These are phyloP conservation scores for Bombycilla garrulus DNA, from an alignment of 2,113 vertebrate species.

Conservation along the genomic window DNA sequence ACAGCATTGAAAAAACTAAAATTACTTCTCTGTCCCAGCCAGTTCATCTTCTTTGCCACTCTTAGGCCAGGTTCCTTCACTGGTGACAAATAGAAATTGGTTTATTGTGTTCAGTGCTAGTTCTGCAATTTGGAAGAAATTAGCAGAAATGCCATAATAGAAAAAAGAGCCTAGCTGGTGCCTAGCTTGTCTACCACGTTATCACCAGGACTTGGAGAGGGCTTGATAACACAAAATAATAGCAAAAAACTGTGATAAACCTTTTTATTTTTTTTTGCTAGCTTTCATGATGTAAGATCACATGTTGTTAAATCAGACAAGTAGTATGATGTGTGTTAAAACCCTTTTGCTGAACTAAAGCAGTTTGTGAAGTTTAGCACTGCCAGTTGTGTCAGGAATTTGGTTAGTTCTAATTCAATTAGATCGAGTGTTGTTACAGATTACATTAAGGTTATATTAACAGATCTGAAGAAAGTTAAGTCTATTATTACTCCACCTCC, in stretches of 20 bases:
- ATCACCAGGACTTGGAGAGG: background rate
- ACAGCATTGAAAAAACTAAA: background rate
- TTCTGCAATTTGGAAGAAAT: background rate
- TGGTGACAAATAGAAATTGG: background rate
- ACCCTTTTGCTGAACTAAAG: background rate
- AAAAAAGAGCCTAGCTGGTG: background rate
- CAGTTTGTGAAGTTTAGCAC: background rate
- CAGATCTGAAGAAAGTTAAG: background rate
- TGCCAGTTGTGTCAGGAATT: background rate
- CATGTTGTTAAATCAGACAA: background rate
- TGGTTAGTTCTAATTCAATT: background rate
- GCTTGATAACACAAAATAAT: background rate
- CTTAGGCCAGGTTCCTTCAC: background rate
- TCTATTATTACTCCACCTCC: background rate
- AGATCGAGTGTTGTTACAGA: background rate
- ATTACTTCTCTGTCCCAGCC: background rate
- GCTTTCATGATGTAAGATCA: background rate
- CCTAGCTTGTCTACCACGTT: background rate
- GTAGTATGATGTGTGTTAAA: background rate
- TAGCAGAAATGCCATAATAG: background rate
- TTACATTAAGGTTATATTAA: background rate
- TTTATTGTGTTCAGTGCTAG: background rate
- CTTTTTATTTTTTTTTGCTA: background rate
- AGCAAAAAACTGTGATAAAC: background rate
- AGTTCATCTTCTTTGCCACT: background rate